Percentiles rank a stretch among this genome's conserved stretches.
Evolutionary conservation across 2,113 vertebrate species (phyloP).

Genomic region (Lanius collurio): DNA sequence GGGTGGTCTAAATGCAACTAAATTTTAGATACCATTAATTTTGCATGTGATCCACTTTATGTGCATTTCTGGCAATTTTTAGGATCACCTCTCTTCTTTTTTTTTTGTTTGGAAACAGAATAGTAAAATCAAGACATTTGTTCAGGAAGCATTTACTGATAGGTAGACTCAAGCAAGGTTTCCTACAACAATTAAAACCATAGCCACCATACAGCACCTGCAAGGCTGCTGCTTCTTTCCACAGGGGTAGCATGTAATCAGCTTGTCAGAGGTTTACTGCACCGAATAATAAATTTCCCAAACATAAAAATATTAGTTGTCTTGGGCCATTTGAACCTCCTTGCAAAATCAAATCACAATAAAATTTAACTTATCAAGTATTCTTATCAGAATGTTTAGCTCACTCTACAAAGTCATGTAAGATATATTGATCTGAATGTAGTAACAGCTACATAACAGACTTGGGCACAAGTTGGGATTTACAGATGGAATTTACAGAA

Average conservation of each 20-base stretch:
- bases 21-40: not conserved
- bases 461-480: not conserved
- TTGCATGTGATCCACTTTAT: not conserved
- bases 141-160: not conserved
- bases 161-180: not conserved
- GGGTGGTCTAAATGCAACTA: not conserved
- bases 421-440: not conserved
- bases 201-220: not conserved
- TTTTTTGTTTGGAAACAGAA: not conserved
- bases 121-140: not conserved
- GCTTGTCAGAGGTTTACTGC: not conserved
- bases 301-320: not conserved
- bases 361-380: not conserved
- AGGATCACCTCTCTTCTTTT: not conserved
- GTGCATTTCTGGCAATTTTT: not conserved
- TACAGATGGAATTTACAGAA: not conserved
- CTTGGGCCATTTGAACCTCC: not conserved
- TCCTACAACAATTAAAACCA: not conserved
- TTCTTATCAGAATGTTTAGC: not conserved
- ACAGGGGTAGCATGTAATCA: fast-evolving
- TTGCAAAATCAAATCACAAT: not conserved
- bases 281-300: not conserved
- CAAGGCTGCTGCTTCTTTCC: not conserved
- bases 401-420: not conserved
- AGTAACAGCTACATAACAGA: not conserved